Percentiles rank a stretch among this genome's conserved stretches.
These are phyloP conservation scores for Nycticebus coucang DNA, from an alignment of 2,113 vertebrate species.

Conservation along the genomic window DNA sequence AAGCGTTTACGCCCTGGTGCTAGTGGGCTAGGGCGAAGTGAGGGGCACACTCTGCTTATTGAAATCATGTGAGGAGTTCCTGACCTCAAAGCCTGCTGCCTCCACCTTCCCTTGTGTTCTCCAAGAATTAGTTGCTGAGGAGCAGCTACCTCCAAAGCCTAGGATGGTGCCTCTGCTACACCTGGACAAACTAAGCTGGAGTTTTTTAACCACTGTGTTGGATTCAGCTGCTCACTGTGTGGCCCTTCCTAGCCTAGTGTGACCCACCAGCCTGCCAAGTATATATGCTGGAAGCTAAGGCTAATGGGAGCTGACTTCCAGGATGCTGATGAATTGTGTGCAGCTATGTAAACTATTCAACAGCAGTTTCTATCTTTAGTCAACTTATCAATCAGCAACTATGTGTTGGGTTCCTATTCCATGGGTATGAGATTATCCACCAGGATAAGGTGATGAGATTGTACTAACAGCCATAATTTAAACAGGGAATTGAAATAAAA, in stretches of 20 bases:
- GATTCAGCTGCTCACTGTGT: not conserved
- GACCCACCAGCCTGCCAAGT: not conserved
- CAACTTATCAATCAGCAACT: not conserved
- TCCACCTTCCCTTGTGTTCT: not conserved
- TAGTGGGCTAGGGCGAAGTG: not conserved
- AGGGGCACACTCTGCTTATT: not conserved
- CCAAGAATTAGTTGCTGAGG: not conserved
- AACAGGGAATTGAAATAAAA: not conserved
- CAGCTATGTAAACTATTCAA: not conserved
- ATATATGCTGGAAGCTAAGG: not conserved
- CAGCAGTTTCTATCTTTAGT: not conserved
- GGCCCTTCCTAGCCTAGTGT: not conserved
- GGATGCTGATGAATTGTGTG: not conserved
- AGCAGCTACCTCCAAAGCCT: not conserved
- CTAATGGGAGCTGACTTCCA: not conserved
- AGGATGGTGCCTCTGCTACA: not conserved
- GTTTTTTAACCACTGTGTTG: not conserved
- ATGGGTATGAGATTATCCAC: fast-evolving
- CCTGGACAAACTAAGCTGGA: not conserved
- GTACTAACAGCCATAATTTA: not conserved
- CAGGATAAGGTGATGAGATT: not conserved
- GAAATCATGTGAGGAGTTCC: not conserved
- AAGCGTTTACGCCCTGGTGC: not conserved
- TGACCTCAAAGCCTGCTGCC: no score
- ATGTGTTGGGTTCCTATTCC: not conserved